Evolutionary conservation across 2,113 vertebrate genomes (phyloP).

Genomic region (Lagopus leucura): DNA sequence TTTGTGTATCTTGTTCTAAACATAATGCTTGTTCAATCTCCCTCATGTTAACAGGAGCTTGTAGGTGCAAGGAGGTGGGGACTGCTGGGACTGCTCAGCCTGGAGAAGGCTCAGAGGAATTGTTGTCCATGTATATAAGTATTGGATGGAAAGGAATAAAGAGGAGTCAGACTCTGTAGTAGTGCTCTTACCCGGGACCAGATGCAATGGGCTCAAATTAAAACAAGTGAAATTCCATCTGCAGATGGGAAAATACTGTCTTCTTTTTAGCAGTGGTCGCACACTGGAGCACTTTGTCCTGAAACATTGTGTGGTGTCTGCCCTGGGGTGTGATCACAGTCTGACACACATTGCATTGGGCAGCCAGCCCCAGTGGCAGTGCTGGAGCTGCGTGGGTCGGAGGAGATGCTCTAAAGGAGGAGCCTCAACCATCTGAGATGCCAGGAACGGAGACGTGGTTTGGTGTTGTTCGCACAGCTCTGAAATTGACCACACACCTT

Average conservation of each 20-base stretch:
- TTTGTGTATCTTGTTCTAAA: background rate
- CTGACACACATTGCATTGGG: too few relatives aligned
- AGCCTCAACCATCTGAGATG: too few relatives aligned
- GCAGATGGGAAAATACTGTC: background rate
- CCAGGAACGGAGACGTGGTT: fast-evolving
- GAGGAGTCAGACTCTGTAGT: background rate
- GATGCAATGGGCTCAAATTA: background rate
- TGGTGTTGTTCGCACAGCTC: background rate
- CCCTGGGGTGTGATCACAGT: background rate
- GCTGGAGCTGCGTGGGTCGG: too few relatives aligned
- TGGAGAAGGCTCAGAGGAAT: background rate
- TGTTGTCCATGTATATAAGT: background rate
- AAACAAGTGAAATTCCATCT: background rate
- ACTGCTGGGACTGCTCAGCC: background rate
- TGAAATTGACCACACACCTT: background rate
- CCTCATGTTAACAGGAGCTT: background rate
- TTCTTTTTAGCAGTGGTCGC: background rate
- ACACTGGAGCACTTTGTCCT: background rate
- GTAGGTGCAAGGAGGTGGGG: background rate
- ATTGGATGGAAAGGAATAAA: background rate
- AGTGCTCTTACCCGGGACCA: background rate
- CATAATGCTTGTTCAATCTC: background rate
- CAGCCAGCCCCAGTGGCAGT: background rate
- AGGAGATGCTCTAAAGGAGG: background rate
- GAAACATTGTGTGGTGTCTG: background rate